phyloP scores from a whole-genome alignment of 2,797 vertebrate species.

The Heliangelus exortis region DNA sequence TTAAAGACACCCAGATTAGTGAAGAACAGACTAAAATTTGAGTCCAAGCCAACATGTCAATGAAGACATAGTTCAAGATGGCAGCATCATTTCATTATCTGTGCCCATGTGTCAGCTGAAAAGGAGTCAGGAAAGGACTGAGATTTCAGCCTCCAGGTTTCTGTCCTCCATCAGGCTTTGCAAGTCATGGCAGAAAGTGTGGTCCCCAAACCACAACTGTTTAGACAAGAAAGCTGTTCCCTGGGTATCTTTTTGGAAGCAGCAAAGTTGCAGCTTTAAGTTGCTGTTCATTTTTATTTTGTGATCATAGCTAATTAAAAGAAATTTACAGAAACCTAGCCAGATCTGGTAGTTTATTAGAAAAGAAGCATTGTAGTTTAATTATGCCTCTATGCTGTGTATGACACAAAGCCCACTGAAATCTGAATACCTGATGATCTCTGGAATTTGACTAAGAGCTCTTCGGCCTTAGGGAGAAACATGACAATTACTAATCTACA shows the following conservation, averaged over 20 bases:
- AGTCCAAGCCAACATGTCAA: background rate
- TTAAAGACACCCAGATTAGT: background rate
- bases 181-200: background rate
- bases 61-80: background rate
- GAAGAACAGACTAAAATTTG: background rate
- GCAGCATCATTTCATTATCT: background rate
- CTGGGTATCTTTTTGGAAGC: background rate
- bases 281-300: constrained; percentile 30
- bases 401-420: constrained; percentile 71
- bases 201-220: background rate
- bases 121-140: background rate
- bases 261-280: constrained; percentile 21
- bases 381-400: constrained; percentile 69
- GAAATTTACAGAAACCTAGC: constrained; percentile 65
- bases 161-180: background rate
- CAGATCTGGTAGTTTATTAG: constrained; percentile 63
- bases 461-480: constrained; percentile 70
- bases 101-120: fast-evolving
- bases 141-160: background rate
- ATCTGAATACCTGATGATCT: constrained; percentile 77
- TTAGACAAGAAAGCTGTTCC: background rate
- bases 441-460: constrained; percentile 73
- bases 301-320: constrained; percentile 69
- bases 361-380: constrained; percentile 71
- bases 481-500: constrained; percentile 76